These are phyloP conservation scores for Lasioglossum oenotherae DNA, from an alignment of 2,888 invertebrate genomes.

Conservation along the genomic window DNA sequence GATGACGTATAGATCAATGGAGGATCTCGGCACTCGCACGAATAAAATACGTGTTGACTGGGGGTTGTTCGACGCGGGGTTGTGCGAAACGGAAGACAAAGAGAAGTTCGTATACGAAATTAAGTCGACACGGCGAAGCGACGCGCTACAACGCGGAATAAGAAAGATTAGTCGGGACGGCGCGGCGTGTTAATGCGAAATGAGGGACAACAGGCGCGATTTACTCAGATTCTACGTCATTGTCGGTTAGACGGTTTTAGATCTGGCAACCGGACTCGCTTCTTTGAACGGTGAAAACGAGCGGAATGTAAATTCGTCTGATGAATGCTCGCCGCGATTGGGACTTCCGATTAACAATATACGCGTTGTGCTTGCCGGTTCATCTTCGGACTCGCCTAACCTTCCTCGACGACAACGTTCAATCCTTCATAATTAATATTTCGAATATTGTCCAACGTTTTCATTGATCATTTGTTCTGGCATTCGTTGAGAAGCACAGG, in stretches of 20 bases:
- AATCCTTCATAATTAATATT: too few species aligned
- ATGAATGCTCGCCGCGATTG: slow-evolving; percentile 54
- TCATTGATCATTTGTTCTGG: too few species aligned
- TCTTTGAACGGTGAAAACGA: slow-evolving; percentile 60
- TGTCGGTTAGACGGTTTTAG: slow-evolving; percentile 82
- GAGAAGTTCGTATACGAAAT: slow-evolving; percentile 32
- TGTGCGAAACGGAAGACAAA: slow-evolving; percentile 21
- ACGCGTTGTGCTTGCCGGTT: background rate
- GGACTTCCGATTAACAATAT: slow-evolving; percentile 60
- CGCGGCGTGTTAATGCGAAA: slow-evolving; percentile 56
- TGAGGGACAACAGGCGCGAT: slow-evolving; percentile 69
- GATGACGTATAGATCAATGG: background rate
- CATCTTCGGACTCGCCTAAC: background rate
- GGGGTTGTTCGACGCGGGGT: slow-evolving; percentile 6
- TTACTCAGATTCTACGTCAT: slow-evolving; percentile 81
- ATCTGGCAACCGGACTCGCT: slow-evolving; percentile 78
- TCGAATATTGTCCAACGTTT: too few species aligned
- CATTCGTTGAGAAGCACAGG: too few species aligned
- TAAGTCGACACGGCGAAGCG: slow-evolving; percentile 46
- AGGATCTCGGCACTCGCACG: background rate
- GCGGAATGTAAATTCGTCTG: slow-evolving; percentile 61
- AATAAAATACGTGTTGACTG: background rate
- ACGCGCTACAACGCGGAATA: slow-evolving; percentile 35
- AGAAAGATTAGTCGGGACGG: slow-evolving; percentile 53
- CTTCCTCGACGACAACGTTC: too few species aligned